Percentiles rank a stretch among this genome's conserved stretches.
Evolutionary conservation across 2,113 vertebrate genomes (phyloP).

Genomic region (Cryptomyrus ogoouensis): DNA sequence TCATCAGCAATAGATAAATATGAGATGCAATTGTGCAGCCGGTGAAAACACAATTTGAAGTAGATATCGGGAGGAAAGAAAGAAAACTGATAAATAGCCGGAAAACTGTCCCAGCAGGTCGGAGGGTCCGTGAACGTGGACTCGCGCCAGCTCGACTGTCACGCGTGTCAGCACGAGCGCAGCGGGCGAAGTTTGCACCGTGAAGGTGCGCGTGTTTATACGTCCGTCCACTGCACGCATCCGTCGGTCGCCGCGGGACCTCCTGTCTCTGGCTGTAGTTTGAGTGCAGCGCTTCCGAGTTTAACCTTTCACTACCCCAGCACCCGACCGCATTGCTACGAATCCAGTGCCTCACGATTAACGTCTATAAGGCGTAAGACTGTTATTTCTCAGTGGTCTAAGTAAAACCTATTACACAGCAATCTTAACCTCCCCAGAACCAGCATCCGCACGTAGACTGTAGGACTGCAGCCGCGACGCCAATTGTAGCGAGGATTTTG

Average conservation of each 20-base stretch:
- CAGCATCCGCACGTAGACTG: neutral
- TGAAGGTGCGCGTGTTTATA: constrained; percentile 7
- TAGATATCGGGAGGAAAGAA: neutral
- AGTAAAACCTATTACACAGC: neutral
- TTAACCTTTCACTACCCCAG: neutral
- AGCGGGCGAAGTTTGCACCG: constrained; percentile 2
- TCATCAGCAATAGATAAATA: neutral
- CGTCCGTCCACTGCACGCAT: neutral
- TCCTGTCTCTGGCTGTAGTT: neutral
- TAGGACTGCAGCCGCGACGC: neutral
- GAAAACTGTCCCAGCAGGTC: constrained; percentile 8
- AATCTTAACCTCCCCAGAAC: neutral
- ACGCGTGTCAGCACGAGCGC: neutral
- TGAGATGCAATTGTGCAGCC: neutral
- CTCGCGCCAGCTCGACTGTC: neutral
- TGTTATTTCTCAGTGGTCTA: neutral
- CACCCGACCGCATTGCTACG: neutral
- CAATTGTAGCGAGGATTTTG: neutral
- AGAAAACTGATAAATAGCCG: neutral
- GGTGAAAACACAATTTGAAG: neutral
- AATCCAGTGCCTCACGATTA: neutral
- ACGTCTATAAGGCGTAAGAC: neutral
- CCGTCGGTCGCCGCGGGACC: neutral
- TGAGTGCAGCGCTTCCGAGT: neutral
- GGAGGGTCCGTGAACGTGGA: neutral